Base-by-base conservation (phyloP, 1,140 invertebrate species). In the Lepidurus arcticus region DNA sequence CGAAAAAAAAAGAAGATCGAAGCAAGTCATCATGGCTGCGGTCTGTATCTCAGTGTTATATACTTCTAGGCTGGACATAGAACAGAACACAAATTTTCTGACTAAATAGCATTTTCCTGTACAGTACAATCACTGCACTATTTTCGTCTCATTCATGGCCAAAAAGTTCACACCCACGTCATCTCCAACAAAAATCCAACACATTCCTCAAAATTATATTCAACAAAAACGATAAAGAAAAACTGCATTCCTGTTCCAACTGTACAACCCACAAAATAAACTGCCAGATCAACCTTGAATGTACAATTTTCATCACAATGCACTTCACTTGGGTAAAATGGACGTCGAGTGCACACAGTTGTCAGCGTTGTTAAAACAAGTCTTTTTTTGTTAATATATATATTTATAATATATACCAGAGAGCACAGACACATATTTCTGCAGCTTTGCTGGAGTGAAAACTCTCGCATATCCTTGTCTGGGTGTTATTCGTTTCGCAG, bases 291-390 rank as follows among this genome's bases (percentile, higher is more conserved):
- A n/a, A 7, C 21, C n/a, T 13, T 65, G 16, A 7, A 65, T 65
- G 53, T 65, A 65, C 53, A 65, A 65, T 65, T 65, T 21, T 65
- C 53, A 65, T 65, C 53, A 65, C 53, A 65, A 65, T 65, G 53
- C 53, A 65, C 53, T 65, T 65, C 53, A 65, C 53, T 65, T 65
- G 53, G 53, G 53, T 65, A 65, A 65, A 65, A 65, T 65, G 53
- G 53, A 65, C 53, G 53, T 65, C 53, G 53, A 65, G 53, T 65
- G 53, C 53, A 65, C 53, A 65, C 53, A 65, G 21, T 65, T 16
- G 53, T 65, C 53, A 65, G 53, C 53, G 53, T 65, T 65, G 53
- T 65, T 13, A 65, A 65, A 65, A 65, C 53, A 11, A 65, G 53
- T 65, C 13, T 65, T 65, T 65, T 16, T 21, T 65, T 65, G 34